Conservation (phyloP, 2,113 vertebrate genomes). For the Hippoglossus stenolepis region DNA sequence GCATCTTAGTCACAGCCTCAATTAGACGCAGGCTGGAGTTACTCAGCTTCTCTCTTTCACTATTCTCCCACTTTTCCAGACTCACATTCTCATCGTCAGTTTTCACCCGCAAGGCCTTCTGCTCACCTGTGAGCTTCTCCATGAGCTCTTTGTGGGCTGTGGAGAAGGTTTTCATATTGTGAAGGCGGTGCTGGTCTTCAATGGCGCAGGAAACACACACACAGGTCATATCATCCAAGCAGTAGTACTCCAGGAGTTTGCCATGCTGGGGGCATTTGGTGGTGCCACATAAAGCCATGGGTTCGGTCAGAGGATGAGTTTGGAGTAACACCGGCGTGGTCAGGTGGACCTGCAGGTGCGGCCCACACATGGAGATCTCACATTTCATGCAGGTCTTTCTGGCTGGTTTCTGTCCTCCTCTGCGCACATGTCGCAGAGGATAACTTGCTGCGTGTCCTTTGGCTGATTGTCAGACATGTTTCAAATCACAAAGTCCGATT, state of each 20-base stretch:
- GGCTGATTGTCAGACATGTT: constrained; percentile 45
- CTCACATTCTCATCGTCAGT: constrained; percentile 13
- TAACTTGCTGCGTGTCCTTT: neutral
- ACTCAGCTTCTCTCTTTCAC: constrained; percentile 48
- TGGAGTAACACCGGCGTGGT: constrained; percentile 69
- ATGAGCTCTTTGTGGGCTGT: constrained; percentile 69
- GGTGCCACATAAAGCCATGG: constrained; percentile 32
- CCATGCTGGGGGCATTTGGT: constrained; percentile 74
- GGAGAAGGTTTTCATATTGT: constrained; percentile 75
- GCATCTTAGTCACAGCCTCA: constrained; percentile 52
- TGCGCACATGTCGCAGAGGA: constrained; percentile 77
- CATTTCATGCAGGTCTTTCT: constrained; percentile 81
- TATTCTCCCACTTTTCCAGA: constrained; percentile 67
- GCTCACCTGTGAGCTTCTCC: constrained; percentile 55
- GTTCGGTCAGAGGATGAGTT: constrained; percentile 76
- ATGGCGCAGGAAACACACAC: constrained; percentile 74
- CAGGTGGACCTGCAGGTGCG: constrained; percentile 79
- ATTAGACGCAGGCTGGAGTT: constrained; percentile 48
- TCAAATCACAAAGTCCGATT: neutral
- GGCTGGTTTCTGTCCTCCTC: constrained; percentile 51
- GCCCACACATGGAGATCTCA: constrained; percentile 79
- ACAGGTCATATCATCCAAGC: constrained; percentile 58
- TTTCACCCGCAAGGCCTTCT: constrained; percentile 37
- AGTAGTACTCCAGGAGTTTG: constrained; percentile 80
- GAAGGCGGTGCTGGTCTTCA: constrained; percentile 67